phyloP scores from a whole-genome alignment of 2,797 vertebrate species.

The Erethizon dorsatum region DNA sequence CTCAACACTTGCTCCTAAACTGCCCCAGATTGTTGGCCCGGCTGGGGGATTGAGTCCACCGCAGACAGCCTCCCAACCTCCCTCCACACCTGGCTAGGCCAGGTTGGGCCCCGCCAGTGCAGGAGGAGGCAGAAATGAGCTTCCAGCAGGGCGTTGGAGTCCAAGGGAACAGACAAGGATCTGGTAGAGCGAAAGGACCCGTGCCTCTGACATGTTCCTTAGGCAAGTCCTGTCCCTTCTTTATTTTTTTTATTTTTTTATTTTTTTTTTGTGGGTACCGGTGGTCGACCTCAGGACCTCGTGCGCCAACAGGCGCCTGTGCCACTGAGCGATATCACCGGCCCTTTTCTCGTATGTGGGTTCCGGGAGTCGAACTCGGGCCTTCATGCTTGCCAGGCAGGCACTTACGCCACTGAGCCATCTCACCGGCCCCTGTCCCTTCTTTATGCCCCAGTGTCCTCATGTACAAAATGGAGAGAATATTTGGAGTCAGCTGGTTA shows the following conservation, averaged over 20 bases:
- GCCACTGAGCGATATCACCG: no score
- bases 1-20: neutral
- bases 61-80: no score
- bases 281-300: no score
- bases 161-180: neutral
- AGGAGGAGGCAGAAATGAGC: neutral
- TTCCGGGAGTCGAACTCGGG: no score
- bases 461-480: neutral
- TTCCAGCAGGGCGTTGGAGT: neutral
- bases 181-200: neutral
- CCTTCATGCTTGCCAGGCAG: no score
- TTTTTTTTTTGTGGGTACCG: no score
- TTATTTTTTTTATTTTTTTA: no score
- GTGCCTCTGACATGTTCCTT: neutral
- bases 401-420: no score
- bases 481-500: neutral
- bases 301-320: no score
- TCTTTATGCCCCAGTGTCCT: neutral
- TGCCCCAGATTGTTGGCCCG: neutral
- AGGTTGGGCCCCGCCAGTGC: neutral
- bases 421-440: no score
- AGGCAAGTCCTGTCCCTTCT: conserved; percentile 24
- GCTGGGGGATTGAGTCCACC: neutral
- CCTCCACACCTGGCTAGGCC: conserved; percentile 21
- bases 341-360: no score